phyloP scores from a whole-genome alignment of 2,113 vertebrate genomes.

The Dermatemys mawii region DNA sequence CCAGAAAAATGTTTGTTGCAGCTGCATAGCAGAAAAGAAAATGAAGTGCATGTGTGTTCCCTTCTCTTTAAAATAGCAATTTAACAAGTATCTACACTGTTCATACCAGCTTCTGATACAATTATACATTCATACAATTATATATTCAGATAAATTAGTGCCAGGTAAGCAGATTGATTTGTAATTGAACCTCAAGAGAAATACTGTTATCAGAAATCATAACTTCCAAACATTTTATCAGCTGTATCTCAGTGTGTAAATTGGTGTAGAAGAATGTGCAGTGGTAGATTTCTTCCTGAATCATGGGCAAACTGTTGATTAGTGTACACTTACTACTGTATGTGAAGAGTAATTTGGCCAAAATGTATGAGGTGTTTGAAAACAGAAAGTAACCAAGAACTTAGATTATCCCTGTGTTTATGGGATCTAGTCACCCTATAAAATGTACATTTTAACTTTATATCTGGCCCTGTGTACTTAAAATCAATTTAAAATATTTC shows the following conservation, averaged over 20 bases:
- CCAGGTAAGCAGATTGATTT: background rate
- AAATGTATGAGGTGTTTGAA: conserved; percentile 19
- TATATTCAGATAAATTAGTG: background rate
- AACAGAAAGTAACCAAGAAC: background rate
- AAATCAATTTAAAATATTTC: conserved; percentile 32
- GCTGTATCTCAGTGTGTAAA: conserved; percentile 5
- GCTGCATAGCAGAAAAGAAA: background rate
- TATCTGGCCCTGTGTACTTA: background rate
- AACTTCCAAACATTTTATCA: conserved; percentile 11
- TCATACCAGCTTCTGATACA: background rate
- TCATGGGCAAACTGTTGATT: background rate
- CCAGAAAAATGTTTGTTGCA: background rate
- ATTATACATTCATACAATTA: background rate
- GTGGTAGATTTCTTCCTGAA: conserved; percentile 2
- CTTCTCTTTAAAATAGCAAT: background rate
- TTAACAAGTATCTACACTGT: background rate
- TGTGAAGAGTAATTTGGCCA: background rate
- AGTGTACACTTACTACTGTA: background rate
- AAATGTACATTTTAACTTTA: background rate
- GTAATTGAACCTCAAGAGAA: background rate
- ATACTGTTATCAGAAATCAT: background rate
- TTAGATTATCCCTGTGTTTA: background rate
- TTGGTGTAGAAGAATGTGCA: background rate
- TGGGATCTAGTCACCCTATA: background rate
- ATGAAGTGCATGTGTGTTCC: background rate